Conservation (phyloP, 2,113 vertebrate genomes). For the Sitta europaea region DNA sequence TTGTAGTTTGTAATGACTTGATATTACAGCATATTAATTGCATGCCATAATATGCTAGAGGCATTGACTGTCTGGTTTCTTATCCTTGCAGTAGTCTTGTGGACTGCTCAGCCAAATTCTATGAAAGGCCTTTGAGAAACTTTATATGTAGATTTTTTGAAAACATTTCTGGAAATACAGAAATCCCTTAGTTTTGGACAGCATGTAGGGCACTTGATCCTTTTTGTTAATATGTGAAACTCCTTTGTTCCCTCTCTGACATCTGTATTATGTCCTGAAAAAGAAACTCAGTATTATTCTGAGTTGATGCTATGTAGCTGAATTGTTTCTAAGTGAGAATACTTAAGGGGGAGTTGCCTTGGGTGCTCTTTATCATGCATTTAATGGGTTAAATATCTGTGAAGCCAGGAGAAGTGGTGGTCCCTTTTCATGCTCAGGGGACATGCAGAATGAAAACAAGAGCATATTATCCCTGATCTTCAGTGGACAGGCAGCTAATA, state of each 20-base stretch:
- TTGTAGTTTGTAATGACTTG: not conserved
- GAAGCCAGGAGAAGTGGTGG: not conserved
- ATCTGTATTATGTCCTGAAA: not conserved
- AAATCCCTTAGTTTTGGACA: not conserved
- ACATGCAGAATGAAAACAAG: fast-evolving
- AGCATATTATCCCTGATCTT: not conserved
- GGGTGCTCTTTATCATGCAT: not conserved
- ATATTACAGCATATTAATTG: not conserved
- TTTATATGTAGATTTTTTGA: not conserved
- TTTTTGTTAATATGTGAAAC: not conserved
- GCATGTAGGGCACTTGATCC: not conserved
- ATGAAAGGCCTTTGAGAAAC: not conserved
- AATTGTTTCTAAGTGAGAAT: not conserved
- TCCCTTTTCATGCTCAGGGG: not conserved
- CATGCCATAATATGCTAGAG: not conserved
- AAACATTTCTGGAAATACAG: not conserved
- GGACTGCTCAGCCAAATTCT: not conserved
- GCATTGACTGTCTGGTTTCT: not conserved
- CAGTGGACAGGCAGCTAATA: not conserved
- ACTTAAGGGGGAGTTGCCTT: not conserved
- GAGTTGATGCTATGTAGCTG: not conserved
- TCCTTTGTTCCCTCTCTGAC: not conserved
- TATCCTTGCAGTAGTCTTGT: not conserved
- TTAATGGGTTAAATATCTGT: not conserved
- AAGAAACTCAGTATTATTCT: not conserved